These are phyloP conservation scores for Smittia aterrima DNA, from an alignment of 2,888 invertebrate species.

Conservation along the genomic window DNA sequence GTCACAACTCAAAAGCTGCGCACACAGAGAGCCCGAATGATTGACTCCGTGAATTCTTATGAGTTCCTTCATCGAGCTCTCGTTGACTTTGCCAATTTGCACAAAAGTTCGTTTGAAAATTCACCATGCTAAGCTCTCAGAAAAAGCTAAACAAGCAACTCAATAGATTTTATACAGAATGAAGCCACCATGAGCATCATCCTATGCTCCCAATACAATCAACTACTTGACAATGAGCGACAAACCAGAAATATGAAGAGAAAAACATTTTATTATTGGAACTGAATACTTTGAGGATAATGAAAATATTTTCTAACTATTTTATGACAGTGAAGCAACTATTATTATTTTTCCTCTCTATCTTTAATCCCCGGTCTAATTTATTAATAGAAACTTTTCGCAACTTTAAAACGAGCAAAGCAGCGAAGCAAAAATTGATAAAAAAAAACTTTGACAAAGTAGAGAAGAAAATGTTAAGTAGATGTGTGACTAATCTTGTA, in stretches of 20 bases:
- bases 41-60: conserved; percentile 71
- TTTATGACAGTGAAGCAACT: neutral
- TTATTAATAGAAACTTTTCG: neutral
- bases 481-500: neutral
- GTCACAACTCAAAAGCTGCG: conserved; percentile 79
- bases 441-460: neutral
- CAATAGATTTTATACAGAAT: neutral
- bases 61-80: conserved; percentile 74
- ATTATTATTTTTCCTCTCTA: neutral
- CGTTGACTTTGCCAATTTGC: conserved; percentile 83
- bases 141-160: neutral
- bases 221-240: neutral
- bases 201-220: neutral
- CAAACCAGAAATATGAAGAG: neutral
- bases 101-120: conserved; percentile 60
- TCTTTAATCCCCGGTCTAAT: neutral
- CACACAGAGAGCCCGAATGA: conserved; percentile 78
- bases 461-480: conserved; percentile 1
- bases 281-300: neutral
- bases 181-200: neutral
- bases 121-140: conserved; percentile 44
- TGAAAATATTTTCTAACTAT: conserved; percentile 5
- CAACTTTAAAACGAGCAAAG: too few species aligned
- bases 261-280: conserved; percentile 1
- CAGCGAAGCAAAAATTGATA: too few species aligned